These are phyloP conservation scores for Thunnus albacares DNA, from an alignment of 2,797 vertebrate genomes.

Conservation along the genomic window DNA sequence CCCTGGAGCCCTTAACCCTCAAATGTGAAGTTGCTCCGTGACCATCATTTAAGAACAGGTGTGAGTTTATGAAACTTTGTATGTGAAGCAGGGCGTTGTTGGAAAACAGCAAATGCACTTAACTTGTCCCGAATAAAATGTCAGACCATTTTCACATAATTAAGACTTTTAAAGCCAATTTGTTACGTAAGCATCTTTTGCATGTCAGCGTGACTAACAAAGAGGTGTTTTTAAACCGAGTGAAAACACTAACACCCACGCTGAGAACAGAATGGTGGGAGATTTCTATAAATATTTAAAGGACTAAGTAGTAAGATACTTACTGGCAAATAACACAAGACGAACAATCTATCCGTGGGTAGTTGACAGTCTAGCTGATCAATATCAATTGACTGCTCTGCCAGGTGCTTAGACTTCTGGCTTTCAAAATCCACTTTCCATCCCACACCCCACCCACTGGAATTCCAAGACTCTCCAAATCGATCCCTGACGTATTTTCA, in stretches of 20 bases:
- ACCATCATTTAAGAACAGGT: not conserved
- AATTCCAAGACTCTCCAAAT: conserved; percentile 62
- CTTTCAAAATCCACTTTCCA: conserved; percentile 42
- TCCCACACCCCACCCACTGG: conserved; percentile 46
- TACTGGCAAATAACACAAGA: conserved; percentile 26
- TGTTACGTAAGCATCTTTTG: conserved; percentile 28
- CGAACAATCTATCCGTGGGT: conserved; percentile 24
- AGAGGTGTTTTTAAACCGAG: conserved; percentile 37
- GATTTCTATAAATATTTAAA: conserved; percentile 51
- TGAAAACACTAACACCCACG: conserved; percentile 1
- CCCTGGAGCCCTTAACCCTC: too few species aligned
- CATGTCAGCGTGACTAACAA: conserved; percentile 34
- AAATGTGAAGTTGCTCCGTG: not conserved
- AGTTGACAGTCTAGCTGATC: conserved; percentile 51
- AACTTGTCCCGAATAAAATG: not conserved
- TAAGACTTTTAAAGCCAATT: conserved; percentile 8
- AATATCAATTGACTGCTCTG: conserved; percentile 29
- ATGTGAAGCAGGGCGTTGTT: not conserved
- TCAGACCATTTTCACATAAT: conserved; percentile 13
- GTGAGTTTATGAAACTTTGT: not conserved
- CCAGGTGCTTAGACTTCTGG: conserved; percentile 60
- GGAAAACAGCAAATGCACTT: conserved; percentile 4
- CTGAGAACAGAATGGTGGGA: conserved; percentile 21
- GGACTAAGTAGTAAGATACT: conserved; percentile 14
- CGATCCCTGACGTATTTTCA: conserved; percentile 56